Evolutionary conservation across 2,113 vertebrate genomes (phyloP), one percentile per base, ranked within the genome.

Genomic region (Myiagra hebetior): DNA sequence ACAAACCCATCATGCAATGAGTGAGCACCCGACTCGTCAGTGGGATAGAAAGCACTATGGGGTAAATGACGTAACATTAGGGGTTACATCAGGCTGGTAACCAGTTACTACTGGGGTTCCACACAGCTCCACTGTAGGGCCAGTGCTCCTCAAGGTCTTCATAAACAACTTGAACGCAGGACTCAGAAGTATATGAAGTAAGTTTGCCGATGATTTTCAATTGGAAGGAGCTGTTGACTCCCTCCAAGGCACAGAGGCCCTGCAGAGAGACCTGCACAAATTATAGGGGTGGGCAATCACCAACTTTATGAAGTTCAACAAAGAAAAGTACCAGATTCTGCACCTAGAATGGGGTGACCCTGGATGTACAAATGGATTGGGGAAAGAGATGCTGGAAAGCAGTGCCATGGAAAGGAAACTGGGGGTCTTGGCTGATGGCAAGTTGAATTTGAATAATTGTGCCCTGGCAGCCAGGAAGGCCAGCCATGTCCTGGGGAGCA

Each of bases 401-500:
- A 50, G 24, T 17, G 26, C 35, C 0, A 0, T 23, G 24, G 35
- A 57, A 85, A 76, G 24, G 30, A 20, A 67, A n/a, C 50, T 24
- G 15, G 10, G 23, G 16, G 10, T 41, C 24, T 24, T 49, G 50
- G 52, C 7, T 12, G 8, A 28, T 56, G n/a, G 6, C 12, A 49
- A 75, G 35, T 4, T 13, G 19, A 56, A 49, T 8, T 10, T 75
- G 42, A 65, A 6, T 20, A 35, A 23, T 10, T 19, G 11, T 33
- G 27, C 7, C 59, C 49, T 14, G 17, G 22, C 9, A 72, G 13
- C 37, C 37, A 33, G 41, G 4, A 7, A 4, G 11, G 22, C 22
- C 46, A 74, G 2, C 1, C 0, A 0, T 23, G 23, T 33, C 15
- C 9, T n/a, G 28, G 10, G 1, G 6, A 0, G 8, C 19, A 70